A percentile compares a stretch with the other conserved stretches of the same genome.
These are phyloP conservation scores for Aramus guarauna DNA, from an alignment of 2,113 vertebrate species.

Conservation along the genomic window DNA sequence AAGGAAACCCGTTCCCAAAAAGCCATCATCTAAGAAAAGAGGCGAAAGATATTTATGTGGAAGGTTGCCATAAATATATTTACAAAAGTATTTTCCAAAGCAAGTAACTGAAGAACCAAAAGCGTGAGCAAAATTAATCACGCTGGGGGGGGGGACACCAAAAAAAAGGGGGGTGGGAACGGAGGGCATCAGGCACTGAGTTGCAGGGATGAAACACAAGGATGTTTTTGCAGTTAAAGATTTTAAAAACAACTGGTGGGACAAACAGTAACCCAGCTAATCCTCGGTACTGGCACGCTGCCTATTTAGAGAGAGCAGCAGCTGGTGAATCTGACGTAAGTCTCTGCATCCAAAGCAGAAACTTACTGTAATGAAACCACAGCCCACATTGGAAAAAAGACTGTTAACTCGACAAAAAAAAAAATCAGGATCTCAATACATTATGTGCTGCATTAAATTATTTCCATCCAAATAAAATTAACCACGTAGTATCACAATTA, in stretches of 20 bases:
- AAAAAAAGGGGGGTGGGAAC: not conserved
- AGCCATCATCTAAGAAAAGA: not conserved
- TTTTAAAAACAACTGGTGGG: constrained; percentile 58
- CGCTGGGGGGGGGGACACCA: not conserved
- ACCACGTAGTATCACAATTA: not conserved
- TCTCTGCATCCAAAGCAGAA: constrained; percentile 57
- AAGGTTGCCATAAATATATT: not conserved
- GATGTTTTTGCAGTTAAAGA: constrained; percentile 36
- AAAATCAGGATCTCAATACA: not conserved
- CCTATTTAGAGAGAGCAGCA: constrained; percentile 54
- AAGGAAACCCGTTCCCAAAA: not conserved
- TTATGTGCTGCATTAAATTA: not conserved
- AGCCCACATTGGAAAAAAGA: constrained; percentile 32
- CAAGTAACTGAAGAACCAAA: not conserved
- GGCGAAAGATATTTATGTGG: not conserved
- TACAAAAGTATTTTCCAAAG: not conserved
- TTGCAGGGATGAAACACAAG: not conserved
- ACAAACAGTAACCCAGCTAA: constrained; percentile 57
- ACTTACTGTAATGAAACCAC: constrained; percentile 43
- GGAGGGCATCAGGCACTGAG: not conserved
- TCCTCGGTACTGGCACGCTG: constrained; percentile 47
- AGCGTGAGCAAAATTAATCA: not conserved
- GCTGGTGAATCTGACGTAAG: constrained; percentile 59
- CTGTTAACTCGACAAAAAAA: constrained; percentile 33
- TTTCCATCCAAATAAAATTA: not conserved